Evolutionary conservation across 2,113 vertebrate genomes (phyloP), one percentile per base, ranked within the genome.

Genomic region (Lates calcarifer): DNA sequence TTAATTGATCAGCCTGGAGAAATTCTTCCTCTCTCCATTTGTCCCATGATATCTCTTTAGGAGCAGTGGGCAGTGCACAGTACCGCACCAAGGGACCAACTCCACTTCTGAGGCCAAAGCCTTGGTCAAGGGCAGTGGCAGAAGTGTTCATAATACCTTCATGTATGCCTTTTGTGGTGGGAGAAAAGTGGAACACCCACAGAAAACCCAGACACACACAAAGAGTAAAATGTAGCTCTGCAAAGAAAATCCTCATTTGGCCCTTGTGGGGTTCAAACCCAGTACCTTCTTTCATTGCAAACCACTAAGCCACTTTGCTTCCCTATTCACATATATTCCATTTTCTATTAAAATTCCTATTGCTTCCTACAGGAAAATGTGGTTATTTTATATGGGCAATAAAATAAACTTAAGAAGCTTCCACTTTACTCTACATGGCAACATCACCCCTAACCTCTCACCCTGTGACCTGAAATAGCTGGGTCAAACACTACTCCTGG

Each of bases 361-460:
- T 84, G 79, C 78, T 82, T 91, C 70, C 86, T 79, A 74, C 71
- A 78, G 78, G 79, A 91, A 90, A 79, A 51, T 33, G 58, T 83
- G 77, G 57, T 41, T 86, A 80, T 84, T 89, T 91, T 83, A 91
- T 77, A 82, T 39, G 43, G n/a, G 20, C 77, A 87, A 87, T 87
- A 91, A 93, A 93, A 47, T 68, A 53, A 70, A 88, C 68, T 83
- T 78, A 74, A 78, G 67, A 77, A 72, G 86, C 87, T 88, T 87
- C 74, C 84, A 69, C 83, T 86, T 82, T 75, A 26, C 61, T 89
- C 67, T 74, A 85, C 88, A 85, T 84, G 86, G 78, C 73, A 58
- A 91, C 73, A 77, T 81, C 77, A 87, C 75, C 86, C 68, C 64
- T 83, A 41, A 78, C 74, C 76, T 92, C 79, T 74, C 14, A 49